These are phyloP conservation scores for Takifugu flavidus DNA, from an alignment of 2,113 vertebrate species.

Conservation along the genomic window DNA sequence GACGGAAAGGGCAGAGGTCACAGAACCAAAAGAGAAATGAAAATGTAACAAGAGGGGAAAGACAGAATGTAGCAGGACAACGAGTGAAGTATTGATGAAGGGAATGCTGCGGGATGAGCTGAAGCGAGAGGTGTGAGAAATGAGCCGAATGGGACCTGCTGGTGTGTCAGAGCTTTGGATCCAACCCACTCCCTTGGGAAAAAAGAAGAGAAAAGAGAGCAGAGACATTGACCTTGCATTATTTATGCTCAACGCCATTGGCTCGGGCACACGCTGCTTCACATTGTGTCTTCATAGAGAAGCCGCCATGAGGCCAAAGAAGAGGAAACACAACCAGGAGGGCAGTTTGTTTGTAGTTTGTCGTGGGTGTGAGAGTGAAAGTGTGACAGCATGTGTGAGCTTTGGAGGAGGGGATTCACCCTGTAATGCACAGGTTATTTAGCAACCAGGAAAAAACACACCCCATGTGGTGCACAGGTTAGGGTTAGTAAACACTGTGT, in stretches of 20 bases:
- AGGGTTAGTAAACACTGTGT: constrained; percentile 11
- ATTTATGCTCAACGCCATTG: constrained; percentile 78
- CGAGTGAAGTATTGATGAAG: constrained; percentile 23
- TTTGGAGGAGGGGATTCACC: constrained; percentile 34
- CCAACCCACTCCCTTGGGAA: constrained; percentile 56
- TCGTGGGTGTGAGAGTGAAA: constrained; percentile 17
- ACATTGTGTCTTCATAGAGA: constrained; percentile 77
- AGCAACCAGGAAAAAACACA: constrained; percentile 53
- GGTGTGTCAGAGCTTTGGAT: constrained; percentile 64
- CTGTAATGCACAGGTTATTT: constrained; percentile 49
- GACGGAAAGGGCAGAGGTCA: not conserved
- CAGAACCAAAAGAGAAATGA: constrained; percentile 1
- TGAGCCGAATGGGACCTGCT: constrained; percentile 66
- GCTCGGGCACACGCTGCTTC: constrained; percentile 66
- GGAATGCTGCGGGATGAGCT: constrained; percentile 21
- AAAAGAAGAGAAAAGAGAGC: constrained; percentile 54
- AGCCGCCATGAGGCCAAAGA: constrained; percentile 67
- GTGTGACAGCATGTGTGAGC: constrained; percentile 18
- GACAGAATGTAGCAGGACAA: constrained; percentile 7
- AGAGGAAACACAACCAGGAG: constrained; percentile 62
- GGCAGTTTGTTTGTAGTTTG: constrained; percentile 20
- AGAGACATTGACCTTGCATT: constrained; percentile 79
- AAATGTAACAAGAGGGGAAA: not conserved
- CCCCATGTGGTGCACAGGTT: constrained; percentile 34
- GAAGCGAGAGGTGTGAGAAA: constrained; percentile 53